A percentile compares a stretch with the other conserved stretches of the same genome.
Conservation (phyloP, 35 echinoderm and acorn worm genomes). For the Acanthaster planci region DNA sequence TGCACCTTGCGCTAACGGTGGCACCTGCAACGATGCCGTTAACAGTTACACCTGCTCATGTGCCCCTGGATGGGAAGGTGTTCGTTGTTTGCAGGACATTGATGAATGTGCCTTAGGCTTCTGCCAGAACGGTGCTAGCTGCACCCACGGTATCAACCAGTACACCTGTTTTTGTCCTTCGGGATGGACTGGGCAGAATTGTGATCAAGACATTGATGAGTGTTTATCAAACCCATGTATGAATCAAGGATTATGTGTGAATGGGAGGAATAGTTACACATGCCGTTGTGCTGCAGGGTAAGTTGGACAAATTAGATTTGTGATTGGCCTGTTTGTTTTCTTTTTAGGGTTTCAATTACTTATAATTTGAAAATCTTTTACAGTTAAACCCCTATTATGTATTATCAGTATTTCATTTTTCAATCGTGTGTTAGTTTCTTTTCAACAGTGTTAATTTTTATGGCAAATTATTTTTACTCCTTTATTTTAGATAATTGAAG, state of each 20-base stretch:
- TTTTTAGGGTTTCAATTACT: too few species aligned
- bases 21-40: slow-evolving; percentile 49
- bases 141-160: slow-evolving; percentile 46
- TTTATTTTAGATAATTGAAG: too few species aligned
- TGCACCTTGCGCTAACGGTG: slow-evolving; percentile 51
- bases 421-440: too few species aligned
- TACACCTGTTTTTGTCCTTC: slow-evolving; percentile 46
- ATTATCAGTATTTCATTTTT: too few species aligned
- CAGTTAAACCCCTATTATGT: too few species aligned
- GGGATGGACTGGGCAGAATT: slow-evolving; percentile 53
- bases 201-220: slow-evolving; percentile 55
- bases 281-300: slow-evolving; percentile 58
- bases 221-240: slow-evolving; percentile 44
- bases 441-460: too few species aligned
- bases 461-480: too few species aligned
- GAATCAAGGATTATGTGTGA: slow-evolving; percentile 50
- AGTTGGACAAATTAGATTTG: not conserved
- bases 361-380: too few species aligned
- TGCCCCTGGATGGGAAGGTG: slow-evolving; percentile 73
- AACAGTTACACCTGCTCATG: slow-evolving; percentile 65
- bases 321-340: too few species aligned
- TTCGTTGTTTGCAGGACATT: slow-evolving; percentile 59
- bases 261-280: slow-evolving; percentile 57
- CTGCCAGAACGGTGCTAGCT: slow-evolving; percentile 55
- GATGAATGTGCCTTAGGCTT: slow-evolving; percentile 63